phyloP scores from a whole-genome alignment of 2,113 vertebrate species.

The Pachyramphus minor region DNA sequence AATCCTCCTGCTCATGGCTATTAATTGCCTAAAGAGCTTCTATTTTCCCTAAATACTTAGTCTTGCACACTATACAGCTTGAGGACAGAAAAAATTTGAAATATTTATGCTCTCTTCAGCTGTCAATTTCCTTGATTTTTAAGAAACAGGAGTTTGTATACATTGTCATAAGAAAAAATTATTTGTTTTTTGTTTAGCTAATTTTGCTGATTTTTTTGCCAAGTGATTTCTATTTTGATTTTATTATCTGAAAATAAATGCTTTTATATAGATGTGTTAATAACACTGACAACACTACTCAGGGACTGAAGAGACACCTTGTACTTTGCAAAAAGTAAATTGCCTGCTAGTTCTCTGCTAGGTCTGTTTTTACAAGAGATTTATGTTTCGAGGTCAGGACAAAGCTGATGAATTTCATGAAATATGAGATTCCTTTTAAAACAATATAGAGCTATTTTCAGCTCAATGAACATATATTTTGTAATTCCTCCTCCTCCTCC shows the following conservation, averaged over 20 bases:
- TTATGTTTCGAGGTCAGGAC: constrained; percentile 13
- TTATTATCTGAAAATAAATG: neutral
- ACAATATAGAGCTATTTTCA: constrained; percentile 41
- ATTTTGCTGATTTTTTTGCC: neutral
- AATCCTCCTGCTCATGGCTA: neutral
- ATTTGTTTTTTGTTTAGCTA: neutral
- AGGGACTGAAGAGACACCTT: neutral
- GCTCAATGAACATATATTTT: constrained; percentile 29
- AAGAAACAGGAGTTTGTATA: neutral
- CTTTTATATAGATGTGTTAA: neutral
- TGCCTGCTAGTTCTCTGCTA: neutral
- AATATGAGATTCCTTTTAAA: constrained; percentile 33
- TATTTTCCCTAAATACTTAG: neutral
- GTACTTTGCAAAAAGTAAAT: neutral
- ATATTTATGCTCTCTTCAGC: neutral
- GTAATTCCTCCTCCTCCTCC: neutral
- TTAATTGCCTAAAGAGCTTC: neutral
- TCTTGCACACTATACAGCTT: neutral
- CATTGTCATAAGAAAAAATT: neutral
- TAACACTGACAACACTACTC: neutral
- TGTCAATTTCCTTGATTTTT: neutral
- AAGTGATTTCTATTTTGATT: neutral
- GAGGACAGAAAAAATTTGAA: neutral
- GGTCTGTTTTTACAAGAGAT: constrained; percentile 5
- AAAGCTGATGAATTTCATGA: constrained; percentile 19